Evolutionary conservation across 2,888 invertebrate species (phyloP).

Genomic region (Scaeva pyrastri): DNA sequence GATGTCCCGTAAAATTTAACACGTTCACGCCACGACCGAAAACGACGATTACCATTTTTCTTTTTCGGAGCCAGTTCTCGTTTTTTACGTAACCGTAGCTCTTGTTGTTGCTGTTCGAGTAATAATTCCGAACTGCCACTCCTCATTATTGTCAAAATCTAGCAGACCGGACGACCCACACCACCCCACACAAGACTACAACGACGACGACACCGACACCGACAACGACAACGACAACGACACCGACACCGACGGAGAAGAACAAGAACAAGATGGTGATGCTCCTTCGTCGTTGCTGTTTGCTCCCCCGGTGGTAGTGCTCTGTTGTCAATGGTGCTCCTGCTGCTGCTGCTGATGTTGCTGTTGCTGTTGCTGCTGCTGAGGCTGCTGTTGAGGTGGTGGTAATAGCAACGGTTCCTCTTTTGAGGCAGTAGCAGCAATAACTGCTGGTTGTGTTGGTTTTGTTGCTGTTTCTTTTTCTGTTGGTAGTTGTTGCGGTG

Average conservation of each 20-base stretch:
- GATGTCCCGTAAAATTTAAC: constrained; percentile 89
- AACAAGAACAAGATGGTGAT: constrained; percentile 18
- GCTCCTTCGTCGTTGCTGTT: constrained; percentile 57
- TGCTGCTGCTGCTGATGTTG: constrained; percentile 30
- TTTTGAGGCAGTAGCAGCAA: constrained; percentile 53
- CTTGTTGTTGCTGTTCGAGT: constrained; percentile 90
- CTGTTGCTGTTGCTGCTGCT: constrained; percentile 32
- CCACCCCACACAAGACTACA: constrained; percentile 69
- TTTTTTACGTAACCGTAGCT: constrained; percentile 87
- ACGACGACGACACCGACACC: background rate
- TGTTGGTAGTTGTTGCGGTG: constrained; percentile 36
- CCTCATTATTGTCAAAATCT: constrained; percentile 86
- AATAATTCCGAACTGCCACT: constrained; percentile 91
- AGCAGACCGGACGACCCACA: constrained; percentile 76
- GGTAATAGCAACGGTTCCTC: constrained; percentile 40
- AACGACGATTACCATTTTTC: constrained; percentile 85
- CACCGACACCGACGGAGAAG: background rate
- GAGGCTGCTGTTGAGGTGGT: constrained; percentile 65
- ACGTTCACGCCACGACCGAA: constrained; percentile 87
- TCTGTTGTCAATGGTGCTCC: constrained; percentile 35
- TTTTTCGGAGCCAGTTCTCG: constrained; percentile 86
- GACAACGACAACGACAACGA: background rate
- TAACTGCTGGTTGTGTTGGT: constrained; percentile 64
- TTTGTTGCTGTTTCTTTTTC: constrained; percentile 65
- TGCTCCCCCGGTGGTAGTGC: constrained; percentile 47